phyloP scores from a whole-genome alignment of 2,113 vertebrate genomes.

The Siniperca knerii region DNA sequence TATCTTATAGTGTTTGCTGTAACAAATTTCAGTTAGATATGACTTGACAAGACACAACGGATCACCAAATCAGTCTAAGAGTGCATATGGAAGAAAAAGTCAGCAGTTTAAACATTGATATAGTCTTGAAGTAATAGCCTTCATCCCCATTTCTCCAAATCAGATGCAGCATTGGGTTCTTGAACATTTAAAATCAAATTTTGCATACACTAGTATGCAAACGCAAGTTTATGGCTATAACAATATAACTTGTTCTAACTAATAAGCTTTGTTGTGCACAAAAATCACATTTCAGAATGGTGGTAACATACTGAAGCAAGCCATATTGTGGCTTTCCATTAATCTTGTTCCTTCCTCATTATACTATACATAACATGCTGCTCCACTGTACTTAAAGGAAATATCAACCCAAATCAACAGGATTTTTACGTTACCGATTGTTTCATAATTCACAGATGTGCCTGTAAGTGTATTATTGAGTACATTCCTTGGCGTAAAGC shows the following conservation, averaged over 20 bases:
- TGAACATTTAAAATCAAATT: slow-evolving; percentile 1
- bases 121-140: not conserved
- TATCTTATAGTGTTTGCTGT: not conserved
- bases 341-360: not conserved
- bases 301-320: not conserved
- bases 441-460: slow-evolving; percentile 61
- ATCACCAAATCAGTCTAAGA: not conserved
- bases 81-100: not conserved
- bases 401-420: slow-evolving; percentile 7
- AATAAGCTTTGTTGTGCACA: not conserved
- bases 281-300: not conserved
- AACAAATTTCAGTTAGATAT: not conserved
- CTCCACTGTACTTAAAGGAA: slow-evolving; percentile 14
- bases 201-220: not conserved
- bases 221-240: not conserved
- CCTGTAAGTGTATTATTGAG: slow-evolving; percentile 41
- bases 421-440: not conserved
- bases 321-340: not conserved
- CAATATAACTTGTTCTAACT: not conserved
- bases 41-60: not conserved
- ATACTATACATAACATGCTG: not conserved
- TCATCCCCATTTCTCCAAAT: not conserved
- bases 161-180: not conserved
- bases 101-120: not conserved
- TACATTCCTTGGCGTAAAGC: not conserved